phyloP scores from a whole-genome alignment of 2,888 invertebrate genomes.

The Apomyelois bistriatella region DNA sequence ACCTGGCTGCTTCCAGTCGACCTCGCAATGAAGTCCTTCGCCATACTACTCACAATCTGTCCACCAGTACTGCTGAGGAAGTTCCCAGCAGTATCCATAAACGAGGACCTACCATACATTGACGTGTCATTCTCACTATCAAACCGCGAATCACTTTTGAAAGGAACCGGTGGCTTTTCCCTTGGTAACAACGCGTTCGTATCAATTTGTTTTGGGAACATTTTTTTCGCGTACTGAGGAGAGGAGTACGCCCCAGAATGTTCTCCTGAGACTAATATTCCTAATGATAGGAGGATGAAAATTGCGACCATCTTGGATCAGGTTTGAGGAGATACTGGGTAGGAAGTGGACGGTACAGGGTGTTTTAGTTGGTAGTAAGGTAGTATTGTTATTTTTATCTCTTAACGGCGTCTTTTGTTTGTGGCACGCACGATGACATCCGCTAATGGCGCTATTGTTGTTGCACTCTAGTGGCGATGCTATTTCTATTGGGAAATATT shows the following conservation, averaged over 20 bases:
- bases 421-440: slow-evolving; percentile 74
- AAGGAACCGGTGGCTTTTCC: slow-evolving; percentile 48
- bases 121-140: slow-evolving; percentile 51
- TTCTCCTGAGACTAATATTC: slow-evolving; percentile 41
- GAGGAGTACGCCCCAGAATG: slow-evolving; percentile 76
- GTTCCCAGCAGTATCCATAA: slow-evolving; percentile 61
- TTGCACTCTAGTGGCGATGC: slow-evolving; percentile 46
- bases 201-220: slow-evolving; percentile 61
- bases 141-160: slow-evolving; percentile 48
- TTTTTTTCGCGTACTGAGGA: slow-evolving; percentile 74
- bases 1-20: slow-evolving; percentile 86
- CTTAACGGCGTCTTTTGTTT: slow-evolving; percentile 69
- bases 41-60: slow-evolving; percentile 79
- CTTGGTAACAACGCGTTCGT: slow-evolving; percentile 55
- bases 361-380: slow-evolving; percentile 41
- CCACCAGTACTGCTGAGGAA: slow-evolving; percentile 69
- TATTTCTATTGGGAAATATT: not conserved
- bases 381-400: slow-evolving; percentile 64
- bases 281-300: slow-evolving; percentile 38
- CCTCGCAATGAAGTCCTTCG: slow-evolving; percentile 84
- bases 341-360: slow-evolving; percentile 53
- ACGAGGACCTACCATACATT: slow-evolving; percentile 52
- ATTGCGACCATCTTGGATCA: slow-evolving; percentile 52
- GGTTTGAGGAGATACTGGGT: slow-evolving; percentile 20
- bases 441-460: slow-evolving; percentile 71